Evolutionary conservation across 2,888 invertebrate genomes (phyloP), one percentile per base, ranked within the genome.

Genomic region (Lingula anatina): DNA sequence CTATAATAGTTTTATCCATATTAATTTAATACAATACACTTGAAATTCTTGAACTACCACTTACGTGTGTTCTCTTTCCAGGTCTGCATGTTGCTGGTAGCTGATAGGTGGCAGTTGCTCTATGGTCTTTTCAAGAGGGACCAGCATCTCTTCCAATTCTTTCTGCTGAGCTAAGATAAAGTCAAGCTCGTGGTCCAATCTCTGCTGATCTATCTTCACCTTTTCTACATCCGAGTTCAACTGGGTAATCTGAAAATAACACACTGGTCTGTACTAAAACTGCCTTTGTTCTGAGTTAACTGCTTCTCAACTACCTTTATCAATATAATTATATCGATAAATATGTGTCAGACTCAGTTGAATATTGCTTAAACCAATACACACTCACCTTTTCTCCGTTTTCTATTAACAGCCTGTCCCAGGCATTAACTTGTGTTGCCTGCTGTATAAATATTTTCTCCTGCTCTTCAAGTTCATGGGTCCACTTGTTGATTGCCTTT

Each of bases 401-500:
- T 24, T 86, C 84, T 49, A 93, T 89, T 1, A 96, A 82, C 37
- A 93, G 80, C 56, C 88, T 83, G 72, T 97, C 96, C 95, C 96
- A 96, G 0, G 90, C 89, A 77, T 96, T 96, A 49, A 96, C 86
- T 78, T 94, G 91, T 3, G 90, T 89, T 0, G 95, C 95, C 75
- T 95, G 95, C 74, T 91, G 89, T 52, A 91, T 85, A 71, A 95
- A 96, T 0, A 87, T 84, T 71, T 88, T 89, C 72, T 95, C 94
- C 70, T 94, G 93, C 59, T 93, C 92, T 60, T 93, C 91, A 36
- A 96, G 76, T 65, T 94, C 93, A 1, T 89, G 74, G 0, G 88
- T 91, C 93, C 94, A 96, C 76, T 95, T 92, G 78, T 94, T 93
- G 51, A 95, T 89, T 36, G 85, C 83, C 68, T 94, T 94, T 73